These are phyloP conservation scores for Oscarella lobularis DNA, from an alignment of 37 sponge, comb jelly and placozoan genomes.

Conservation along the genomic window DNA sequence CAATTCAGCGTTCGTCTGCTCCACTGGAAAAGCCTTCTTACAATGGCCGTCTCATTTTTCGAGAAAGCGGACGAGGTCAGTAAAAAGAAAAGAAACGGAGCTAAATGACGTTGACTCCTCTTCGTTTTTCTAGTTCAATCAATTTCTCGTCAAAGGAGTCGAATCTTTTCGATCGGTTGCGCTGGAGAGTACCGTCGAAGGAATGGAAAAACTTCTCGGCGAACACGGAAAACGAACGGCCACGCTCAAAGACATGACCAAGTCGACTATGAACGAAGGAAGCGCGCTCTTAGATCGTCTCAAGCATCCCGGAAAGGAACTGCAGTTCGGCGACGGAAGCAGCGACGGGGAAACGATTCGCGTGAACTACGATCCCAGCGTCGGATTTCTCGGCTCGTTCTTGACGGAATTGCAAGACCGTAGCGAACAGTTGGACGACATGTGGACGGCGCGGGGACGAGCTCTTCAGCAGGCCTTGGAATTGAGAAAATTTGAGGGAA, in stretches of 20 bases:
- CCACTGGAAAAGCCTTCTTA: not conserved
- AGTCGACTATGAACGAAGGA: not conserved
- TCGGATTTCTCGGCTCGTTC: not conserved
- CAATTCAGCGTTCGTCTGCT: not conserved
- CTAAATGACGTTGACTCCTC: too few relatives aligned
- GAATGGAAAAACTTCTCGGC: not conserved
- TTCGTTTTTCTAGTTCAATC: not conserved
- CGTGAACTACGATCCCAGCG: not conserved
- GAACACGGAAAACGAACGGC: not conserved
- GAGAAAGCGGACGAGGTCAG: not conserved
- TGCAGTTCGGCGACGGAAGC: not conserved
- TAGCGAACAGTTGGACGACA: not conserved
- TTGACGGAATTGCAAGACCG: not conserved
- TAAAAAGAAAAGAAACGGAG: not conserved
- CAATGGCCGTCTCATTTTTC: not conserved
- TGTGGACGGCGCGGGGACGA: not conserved
- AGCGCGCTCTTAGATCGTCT: not conserved
- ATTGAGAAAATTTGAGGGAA: not conserved
- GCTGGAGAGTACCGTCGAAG: not conserved
- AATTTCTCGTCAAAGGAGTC: not conserved
- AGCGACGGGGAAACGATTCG: not conserved
- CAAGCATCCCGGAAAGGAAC: not conserved
- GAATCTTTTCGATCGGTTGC: not conserved
- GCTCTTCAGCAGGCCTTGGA: not conserved
- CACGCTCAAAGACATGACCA: not conserved